These are phyloP conservation scores for Drosophila orosa DNA, from an alignment of 1,140 invertebrate genomes.

Conservation along the genomic window DNA sequence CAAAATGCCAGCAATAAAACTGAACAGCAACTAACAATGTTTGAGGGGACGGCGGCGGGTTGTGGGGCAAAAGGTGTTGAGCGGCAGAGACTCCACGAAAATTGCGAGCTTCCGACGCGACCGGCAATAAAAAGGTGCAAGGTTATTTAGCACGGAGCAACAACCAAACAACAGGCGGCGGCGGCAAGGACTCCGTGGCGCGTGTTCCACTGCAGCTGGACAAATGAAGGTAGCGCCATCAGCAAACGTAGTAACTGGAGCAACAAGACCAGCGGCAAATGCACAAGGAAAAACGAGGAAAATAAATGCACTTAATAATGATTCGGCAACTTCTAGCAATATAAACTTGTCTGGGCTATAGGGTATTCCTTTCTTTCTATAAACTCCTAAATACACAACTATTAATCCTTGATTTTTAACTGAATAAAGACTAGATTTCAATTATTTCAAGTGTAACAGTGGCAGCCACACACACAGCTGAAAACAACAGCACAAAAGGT, in stretches of 20 bases:
- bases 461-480: conserved; percentile 35
- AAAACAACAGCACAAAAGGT: conserved; percentile 59
- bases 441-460: conserved; percentile 9
- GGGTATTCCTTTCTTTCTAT: neutral
- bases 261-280: conserved; percentile 22
- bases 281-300: neutral
- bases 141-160: conserved; percentile 76
- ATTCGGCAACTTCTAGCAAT: neutral
- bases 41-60: conserved; percentile 8
- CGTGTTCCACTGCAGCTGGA: conserved; percentile 78
- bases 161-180: conserved; percentile 56
- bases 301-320: neutral
- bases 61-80: conserved; percentile 8
- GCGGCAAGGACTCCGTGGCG: conserved; percentile 59
- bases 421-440: no score
- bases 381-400: neutral
- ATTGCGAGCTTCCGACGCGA: conserved; percentile 77
- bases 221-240: conserved; percentile 71
- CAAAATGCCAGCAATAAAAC: conserved; percentile 74
- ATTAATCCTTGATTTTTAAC: neutral
- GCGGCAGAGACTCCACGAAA: conserved; percentile 50
- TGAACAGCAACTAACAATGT: conserved; percentile 63
- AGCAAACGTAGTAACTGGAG: conserved; percentile 19
- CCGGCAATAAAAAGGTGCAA: conserved; percentile 80
- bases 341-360: no score